These are phyloP conservation scores for Petrocephalus microphthalmus DNA, from an alignment of 2,113 vertebrate genomes.

Conservation along the genomic window DNA sequence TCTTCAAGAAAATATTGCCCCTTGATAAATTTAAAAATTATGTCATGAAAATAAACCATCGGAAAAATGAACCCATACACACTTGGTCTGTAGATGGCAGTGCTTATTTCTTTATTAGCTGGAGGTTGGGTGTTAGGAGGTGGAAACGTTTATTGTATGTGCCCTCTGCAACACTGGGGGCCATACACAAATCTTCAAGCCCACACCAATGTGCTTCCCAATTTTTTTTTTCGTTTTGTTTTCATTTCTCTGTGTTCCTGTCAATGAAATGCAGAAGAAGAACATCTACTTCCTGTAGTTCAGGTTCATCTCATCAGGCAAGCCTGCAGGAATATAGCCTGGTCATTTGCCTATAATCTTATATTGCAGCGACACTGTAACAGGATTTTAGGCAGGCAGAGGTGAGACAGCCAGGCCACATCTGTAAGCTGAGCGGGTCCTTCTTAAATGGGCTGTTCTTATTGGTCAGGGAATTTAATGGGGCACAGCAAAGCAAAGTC, in stretches of 20 bases:
- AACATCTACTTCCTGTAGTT: not conserved
- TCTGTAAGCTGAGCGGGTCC: not conserved
- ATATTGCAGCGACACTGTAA: not conserved
- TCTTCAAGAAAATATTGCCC: slow-evolving; percentile 53
- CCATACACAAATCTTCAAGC: not conserved
- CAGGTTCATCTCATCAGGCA: not conserved
- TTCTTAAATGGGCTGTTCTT: not conserved
- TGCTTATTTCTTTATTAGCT: not conserved
- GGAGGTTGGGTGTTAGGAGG: not conserved
- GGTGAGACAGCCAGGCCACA: not conserved
- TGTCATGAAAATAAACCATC: slow-evolving; percentile 29
- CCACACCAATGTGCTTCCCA: slow-evolving; percentile 5
- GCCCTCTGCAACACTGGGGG: too few relatives aligned
- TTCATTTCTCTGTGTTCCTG: not conserved
- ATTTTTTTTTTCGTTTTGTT: not conserved
- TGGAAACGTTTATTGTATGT: not conserved
- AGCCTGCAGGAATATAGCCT: not conserved
- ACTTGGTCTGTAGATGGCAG: not conserved
- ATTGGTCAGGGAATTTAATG: not conserved
- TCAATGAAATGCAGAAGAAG: not conserved
- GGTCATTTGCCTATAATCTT: not conserved
- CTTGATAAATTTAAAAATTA: slow-evolving; percentile 24
- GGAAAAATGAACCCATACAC: not conserved
- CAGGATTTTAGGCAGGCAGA: not conserved
- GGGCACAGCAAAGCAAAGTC: not conserved